Evolutionary conservation across 2,888 invertebrate genomes (phyloP).

Genomic region (Drosophila paucipuncta): DNA sequence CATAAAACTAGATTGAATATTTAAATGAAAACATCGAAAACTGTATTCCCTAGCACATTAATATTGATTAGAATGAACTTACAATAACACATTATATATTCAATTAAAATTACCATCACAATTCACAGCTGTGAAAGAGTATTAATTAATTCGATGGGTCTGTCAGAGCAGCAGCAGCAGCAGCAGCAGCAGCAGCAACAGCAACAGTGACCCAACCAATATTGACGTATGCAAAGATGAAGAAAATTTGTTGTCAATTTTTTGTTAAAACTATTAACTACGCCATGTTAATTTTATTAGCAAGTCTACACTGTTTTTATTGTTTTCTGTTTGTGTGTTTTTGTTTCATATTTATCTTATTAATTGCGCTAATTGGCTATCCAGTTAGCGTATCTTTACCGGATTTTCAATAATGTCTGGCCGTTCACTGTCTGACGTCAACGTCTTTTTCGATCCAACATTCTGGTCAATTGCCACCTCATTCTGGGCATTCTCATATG

Average conservation of each 20-base stretch:
- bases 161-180: neutral
- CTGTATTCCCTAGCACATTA: slow-evolving; percentile 6
- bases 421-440: slow-evolving; percentile 48
- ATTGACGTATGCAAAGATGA: slow-evolving; percentile 41
- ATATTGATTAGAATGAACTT: neutral
- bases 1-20: slow-evolving; percentile 42
- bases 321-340: slow-evolving; percentile 44
- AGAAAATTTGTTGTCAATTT: slow-evolving; percentile 70
- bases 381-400: slow-evolving; percentile 77
- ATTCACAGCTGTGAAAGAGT: neutral
- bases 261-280: slow-evolving; percentile 78
- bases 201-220: slow-evolving; percentile 5
- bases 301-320: slow-evolving; percentile 42
- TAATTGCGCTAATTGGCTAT: slow-evolving; percentile 76
- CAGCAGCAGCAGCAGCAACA: neutral
- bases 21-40: slow-evolving; percentile 6
- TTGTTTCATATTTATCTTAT: slow-evolving; percentile 52
- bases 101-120: too few relatives aligned
- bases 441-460: slow-evolving; percentile 27
- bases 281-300: slow-evolving; percentile 78
- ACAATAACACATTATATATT: neutral
- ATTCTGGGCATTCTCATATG: slow-evolving; percentile 49
- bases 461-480: slow-evolving; percentile 27
- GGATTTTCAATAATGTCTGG: slow-evolving; percentile 52
- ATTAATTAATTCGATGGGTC: neutral